These are phyloP conservation scores for Dreissena rostriformis DNA, from an alignment of 1,140 invertebrate species.

Conservation along the genomic window DNA sequence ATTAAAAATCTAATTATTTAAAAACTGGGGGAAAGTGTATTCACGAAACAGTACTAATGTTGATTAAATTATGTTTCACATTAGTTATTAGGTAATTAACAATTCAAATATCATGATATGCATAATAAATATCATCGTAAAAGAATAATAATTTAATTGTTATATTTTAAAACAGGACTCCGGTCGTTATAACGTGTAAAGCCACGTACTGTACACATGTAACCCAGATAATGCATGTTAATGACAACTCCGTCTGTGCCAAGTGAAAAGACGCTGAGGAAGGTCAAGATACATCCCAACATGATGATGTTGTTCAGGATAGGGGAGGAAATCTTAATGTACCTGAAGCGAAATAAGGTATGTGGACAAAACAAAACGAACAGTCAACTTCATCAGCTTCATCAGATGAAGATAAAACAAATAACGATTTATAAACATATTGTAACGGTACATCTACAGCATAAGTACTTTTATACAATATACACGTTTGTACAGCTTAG, in stretches of 20 bases:
- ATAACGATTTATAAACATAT: neutral
- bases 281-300: slow-evolving; percentile 98
- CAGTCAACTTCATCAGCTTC: neutral
- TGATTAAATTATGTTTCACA: neutral
- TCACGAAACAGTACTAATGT: no score
- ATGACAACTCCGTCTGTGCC: slow-evolving; percentile 96
- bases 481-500: no score
- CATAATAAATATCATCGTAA: no score
- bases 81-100: neutral
- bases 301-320: slow-evolving; percentile 99
- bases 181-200: neutral
- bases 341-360: slow-evolving; percentile 85
- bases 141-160: neutral
- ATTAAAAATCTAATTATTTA: no score
- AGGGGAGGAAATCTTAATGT: slow-evolving; percentile 99
- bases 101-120: no score
- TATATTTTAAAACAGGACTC: neutral
- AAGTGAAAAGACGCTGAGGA: slow-evolving; percentile 97
- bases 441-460: neutral
- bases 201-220: slow-evolving; percentile 94
- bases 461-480: no score
- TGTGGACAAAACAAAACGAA: no score
- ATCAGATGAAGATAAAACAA: neutral
- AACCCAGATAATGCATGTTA: slow-evolving; percentile 92
- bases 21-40: no score